phyloP scores from a whole-genome alignment of 2,888 invertebrate genomes.

The Limenitis camilla region DNA sequence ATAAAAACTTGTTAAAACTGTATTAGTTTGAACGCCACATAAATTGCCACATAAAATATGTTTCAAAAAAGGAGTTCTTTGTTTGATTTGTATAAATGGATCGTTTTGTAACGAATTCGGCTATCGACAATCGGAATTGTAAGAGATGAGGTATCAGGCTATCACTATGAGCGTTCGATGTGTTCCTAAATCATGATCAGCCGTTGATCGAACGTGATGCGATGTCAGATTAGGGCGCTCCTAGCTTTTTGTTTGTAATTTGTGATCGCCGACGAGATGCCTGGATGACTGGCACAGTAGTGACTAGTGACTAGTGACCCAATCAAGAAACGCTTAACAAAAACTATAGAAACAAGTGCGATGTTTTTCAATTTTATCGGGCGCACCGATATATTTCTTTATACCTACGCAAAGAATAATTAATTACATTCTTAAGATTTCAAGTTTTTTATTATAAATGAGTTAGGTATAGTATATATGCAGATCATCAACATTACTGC shows the following conservation, averaged over 20 bases:
- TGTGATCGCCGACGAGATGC: slow-evolving; percentile 62
- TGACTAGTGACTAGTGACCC: slow-evolving; percentile 12
- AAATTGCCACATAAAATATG: slow-evolving; percentile 9
- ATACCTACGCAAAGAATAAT: no score
- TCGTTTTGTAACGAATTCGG: slow-evolving; percentile 22
- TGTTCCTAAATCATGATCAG: slow-evolving; percentile 71
- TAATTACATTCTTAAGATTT: no score
- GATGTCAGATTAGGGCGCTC: slow-evolving; percentile 67
- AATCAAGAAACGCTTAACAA: slow-evolving; percentile 29
- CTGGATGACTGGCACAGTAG: slow-evolving; percentile 56
- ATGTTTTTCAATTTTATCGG: slow-evolving; percentile 2
- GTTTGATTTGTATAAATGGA: slow-evolving; percentile 17
- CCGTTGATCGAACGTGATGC: slow-evolving; percentile 65
- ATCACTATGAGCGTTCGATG: slow-evolving; percentile 39
- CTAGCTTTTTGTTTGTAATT: slow-evolving; percentile 69
- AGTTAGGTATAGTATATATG: no score
- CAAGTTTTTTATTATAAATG: no score
- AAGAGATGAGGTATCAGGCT: slow-evolving; percentile 58
- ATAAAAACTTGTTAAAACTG: no score
- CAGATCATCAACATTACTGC: no score
- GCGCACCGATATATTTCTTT: no score
- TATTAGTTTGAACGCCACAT: not conserved
- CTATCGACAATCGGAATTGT: slow-evolving; percentile 60
- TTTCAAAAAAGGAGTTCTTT: slow-evolving; percentile 16
- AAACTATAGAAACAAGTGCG: slow-evolving; percentile 13